phyloP scores from a whole-genome alignment of 2,113 vertebrate species.

The Parus major region DNA sequence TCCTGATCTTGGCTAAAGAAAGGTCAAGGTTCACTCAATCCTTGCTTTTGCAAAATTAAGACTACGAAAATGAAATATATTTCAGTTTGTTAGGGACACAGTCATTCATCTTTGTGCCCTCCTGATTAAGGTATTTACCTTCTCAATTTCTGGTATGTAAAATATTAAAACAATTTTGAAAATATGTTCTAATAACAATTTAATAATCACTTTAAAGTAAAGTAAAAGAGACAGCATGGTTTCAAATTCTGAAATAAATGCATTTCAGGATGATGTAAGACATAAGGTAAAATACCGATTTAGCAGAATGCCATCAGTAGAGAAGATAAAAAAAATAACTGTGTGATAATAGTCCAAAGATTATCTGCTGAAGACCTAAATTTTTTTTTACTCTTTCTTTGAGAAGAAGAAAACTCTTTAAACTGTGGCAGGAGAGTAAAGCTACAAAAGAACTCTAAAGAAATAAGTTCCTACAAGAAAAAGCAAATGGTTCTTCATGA shows the following conservation, averaged over 20 bases:
- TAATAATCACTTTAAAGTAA: neutral
- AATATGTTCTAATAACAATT: neutral
- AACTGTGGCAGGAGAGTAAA: neutral
- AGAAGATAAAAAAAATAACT: neutral
- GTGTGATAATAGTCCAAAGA: neutral
- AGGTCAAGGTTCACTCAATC: neutral
- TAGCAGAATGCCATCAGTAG: neutral
- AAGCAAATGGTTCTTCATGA: neutral
- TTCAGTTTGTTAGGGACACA: neutral
- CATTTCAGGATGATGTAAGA: neutral
- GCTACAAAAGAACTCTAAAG: neutral
- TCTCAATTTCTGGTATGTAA: neutral
- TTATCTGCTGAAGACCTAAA: neutral
- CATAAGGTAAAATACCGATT: neutral
- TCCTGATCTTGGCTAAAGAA: neutral
- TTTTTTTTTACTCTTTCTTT: neutral
- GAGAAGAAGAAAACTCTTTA: neutral
- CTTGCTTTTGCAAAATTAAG: neutral
- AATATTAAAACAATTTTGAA: neutral
- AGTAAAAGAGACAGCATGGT: neutral
- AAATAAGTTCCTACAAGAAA: slow-evolving; percentile 4
- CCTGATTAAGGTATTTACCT: neutral
- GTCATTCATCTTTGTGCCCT: neutral
- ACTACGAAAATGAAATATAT: neutral
- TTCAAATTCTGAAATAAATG: neutral